Percentiles rank a stretch among this genome's conserved stretches.
Conservation (phyloP, 2,888 invertebrate genomes). For the Galeruca laticollis region DNA sequence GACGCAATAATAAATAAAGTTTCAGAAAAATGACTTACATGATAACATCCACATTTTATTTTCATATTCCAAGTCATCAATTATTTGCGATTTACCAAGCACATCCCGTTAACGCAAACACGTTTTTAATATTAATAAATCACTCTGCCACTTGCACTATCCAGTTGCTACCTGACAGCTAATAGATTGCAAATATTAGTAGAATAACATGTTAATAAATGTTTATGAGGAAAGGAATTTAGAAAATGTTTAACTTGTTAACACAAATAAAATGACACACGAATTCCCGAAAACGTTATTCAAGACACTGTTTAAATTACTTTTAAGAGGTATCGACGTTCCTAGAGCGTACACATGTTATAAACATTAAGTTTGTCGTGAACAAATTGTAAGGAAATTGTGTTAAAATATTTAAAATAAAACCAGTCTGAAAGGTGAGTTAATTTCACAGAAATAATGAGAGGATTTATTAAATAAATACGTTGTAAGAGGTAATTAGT, state of each 20-base stretch:
- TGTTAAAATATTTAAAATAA: neutral
- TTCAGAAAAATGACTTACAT: slow-evolving; percentile 1
- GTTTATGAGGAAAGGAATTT: neutral
- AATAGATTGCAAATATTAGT: slow-evolving; percentile 18
- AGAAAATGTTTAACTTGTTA: slow-evolving; percentile 24
- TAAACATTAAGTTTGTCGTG: neutral
- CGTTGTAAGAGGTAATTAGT: neutral
- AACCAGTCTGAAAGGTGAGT: neutral
- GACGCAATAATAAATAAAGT: too few species aligned
- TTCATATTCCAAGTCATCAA: neutral
- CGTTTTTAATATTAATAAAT: slow-evolving; percentile 6
- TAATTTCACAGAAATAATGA: slow-evolving; percentile 6
- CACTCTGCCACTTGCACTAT: neutral
- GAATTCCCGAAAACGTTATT: slow-evolving; percentile 32
- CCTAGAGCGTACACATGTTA: slow-evolving; percentile 13
- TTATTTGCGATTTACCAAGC: neutral
- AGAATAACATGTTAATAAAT: neutral
- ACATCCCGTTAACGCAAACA: neutral
- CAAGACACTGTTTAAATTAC: slow-evolving; percentile 23
- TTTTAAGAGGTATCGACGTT: slow-evolving; percentile 7
- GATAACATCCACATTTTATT: slow-evolving; percentile 2
- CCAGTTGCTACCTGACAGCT: slow-evolving; percentile 4
- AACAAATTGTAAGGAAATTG: neutral
- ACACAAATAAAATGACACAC: slow-evolving; percentile 37
- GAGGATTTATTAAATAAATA: neutral